Evolutionary conservation across 2,888 invertebrate genomes (phyloP).

Genomic region (Thelaira solivaga): DNA sequence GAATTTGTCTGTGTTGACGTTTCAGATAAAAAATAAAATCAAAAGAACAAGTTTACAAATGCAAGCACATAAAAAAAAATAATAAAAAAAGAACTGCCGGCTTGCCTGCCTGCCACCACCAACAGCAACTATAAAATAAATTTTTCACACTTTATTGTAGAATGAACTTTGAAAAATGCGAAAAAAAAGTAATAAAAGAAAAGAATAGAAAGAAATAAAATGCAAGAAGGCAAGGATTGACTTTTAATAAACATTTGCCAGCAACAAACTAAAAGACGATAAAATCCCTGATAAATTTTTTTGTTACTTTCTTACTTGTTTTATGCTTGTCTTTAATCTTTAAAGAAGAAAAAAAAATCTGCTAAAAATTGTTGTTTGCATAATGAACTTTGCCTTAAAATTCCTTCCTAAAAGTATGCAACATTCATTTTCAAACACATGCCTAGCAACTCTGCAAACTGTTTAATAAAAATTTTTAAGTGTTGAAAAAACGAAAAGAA

Average conservation of each 20-base stretch:
- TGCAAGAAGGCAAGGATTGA: conserved; percentile 15
- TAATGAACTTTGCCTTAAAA: neutral
- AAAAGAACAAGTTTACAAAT: neutral
- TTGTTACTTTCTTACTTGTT: neutral
- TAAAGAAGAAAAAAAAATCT: neutral
- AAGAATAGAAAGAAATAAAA: neutral
- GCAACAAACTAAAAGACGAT: neutral
- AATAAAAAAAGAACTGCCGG: neutral
- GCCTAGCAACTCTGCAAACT: neutral
- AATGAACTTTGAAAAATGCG: neutral
- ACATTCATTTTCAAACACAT: neutral
- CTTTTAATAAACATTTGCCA: conserved; percentile 21
- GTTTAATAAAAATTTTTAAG: neutral
- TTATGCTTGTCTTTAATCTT: conserved; percentile 2
- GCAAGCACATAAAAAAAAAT: neutral
- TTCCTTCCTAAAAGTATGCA: conserved; percentile 22
- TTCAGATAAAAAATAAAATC: conserved; percentile 28
- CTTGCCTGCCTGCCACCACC: neutral
- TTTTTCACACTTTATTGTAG: conserved; percentile 37
- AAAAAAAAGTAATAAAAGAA: neutral
- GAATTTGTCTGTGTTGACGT: conserved; percentile 49
- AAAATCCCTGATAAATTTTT: conserved; percentile 3
- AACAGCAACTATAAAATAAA: neutral
- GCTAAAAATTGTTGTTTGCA: no score
- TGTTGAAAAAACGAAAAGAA: neutral